Percentiles rank a stretch among this genome's conserved stretches.
These are phyloP conservation scores for Portunus trituberculatus DNA, from an alignment of 1,140 invertebrate species.

Conservation along the genomic window DNA sequence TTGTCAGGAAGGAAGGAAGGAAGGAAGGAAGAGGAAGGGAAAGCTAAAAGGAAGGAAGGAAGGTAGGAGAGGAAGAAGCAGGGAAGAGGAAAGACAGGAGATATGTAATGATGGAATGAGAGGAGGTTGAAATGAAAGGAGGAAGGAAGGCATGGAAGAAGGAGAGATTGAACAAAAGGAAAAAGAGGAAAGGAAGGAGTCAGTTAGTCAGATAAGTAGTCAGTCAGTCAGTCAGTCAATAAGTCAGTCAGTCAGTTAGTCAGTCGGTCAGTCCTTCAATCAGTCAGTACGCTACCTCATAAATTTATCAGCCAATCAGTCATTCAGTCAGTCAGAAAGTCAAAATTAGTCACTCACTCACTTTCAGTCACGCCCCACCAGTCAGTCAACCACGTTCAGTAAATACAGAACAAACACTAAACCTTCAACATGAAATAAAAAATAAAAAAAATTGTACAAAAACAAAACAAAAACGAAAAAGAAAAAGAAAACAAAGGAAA, in stretches of 20 bases:
- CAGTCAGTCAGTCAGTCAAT: background rate
- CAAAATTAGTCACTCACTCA: background rate
- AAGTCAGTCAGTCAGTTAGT: background rate
- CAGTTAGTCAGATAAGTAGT: background rate
- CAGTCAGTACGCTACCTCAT: no score
- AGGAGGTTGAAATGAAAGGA: background rate
- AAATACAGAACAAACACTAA: no score
- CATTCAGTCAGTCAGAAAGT: no score
- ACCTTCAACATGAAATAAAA: no score
- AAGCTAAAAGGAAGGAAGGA: background rate
- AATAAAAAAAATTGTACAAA: no score
- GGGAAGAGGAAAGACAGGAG: background rate
- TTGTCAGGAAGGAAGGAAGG: background rate
- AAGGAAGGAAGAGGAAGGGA: background rate
- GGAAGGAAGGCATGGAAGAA: background rate
- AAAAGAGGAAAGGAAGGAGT: background rate
- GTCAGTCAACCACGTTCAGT: background rate
- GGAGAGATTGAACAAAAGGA: background rate
- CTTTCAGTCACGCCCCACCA: background rate
- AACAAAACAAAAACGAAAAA: background rate
- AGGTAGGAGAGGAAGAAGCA: background rate
- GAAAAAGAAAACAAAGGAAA: background rate
- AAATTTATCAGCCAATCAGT: no score
- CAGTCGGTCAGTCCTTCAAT: background rate
- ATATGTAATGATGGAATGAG: no score